Percentiles rank a stretch among this genome's conserved stretches.
Evolutionary conservation across 2,888 invertebrate species (phyloP).

Genomic region (Tipula confusa): DNA sequence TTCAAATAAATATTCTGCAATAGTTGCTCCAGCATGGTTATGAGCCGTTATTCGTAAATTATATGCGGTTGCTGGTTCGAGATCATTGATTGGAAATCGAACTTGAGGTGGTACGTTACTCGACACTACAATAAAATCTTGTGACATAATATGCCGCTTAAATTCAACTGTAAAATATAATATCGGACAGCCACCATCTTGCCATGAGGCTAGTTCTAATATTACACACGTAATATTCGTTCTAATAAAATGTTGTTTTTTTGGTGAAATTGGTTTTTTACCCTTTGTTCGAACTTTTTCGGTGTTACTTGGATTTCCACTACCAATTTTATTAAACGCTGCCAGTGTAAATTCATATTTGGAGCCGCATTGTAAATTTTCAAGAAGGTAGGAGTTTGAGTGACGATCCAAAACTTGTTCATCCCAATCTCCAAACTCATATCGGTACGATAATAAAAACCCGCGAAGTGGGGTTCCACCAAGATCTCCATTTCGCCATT

Average conservation of each 20-base stretch:
- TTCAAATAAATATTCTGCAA: slow-evolving; percentile 56
- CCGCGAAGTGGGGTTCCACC: slow-evolving; percentile 55
- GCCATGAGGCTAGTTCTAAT: slow-evolving; percentile 73
- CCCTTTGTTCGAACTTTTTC: slow-evolving; percentile 68
- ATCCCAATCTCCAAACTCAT: slow-evolving; percentile 55
- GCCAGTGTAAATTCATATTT: slow-evolving; percentile 69
- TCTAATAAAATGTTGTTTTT: slow-evolving; percentile 64
- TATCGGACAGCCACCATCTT: slow-evolving; percentile 75
- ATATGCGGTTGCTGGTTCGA: slow-evolving; percentile 53
- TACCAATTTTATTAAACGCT: slow-evolving; percentile 71
- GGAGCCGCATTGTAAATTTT: slow-evolving; percentile 72
- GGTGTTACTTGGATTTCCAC: slow-evolving; percentile 63
- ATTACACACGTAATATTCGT: slow-evolving; percentile 73
- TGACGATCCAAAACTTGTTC: slow-evolving; percentile 53
- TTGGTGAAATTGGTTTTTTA: slow-evolving; percentile 61
- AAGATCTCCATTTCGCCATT: slow-evolving; percentile 53
- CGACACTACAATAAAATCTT: slow-evolving; percentile 51
- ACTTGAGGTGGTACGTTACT: slow-evolving; percentile 53
- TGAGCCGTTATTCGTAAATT: slow-evolving; percentile 57
- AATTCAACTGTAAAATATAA: slow-evolving; percentile 58
- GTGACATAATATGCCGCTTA: slow-evolving; percentile 42
- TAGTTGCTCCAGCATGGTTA: slow-evolving; percentile 60
- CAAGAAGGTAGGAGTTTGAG: slow-evolving; percentile 61
- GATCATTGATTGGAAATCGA: slow-evolving; percentile 51
- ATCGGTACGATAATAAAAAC: slow-evolving; percentile 53